A percentile compares a stretch with the other conserved stretches of the same genome.
phyloP scores from a whole-genome alignment of 2,888 invertebrate species.

The Oscheius onirici region DNA sequence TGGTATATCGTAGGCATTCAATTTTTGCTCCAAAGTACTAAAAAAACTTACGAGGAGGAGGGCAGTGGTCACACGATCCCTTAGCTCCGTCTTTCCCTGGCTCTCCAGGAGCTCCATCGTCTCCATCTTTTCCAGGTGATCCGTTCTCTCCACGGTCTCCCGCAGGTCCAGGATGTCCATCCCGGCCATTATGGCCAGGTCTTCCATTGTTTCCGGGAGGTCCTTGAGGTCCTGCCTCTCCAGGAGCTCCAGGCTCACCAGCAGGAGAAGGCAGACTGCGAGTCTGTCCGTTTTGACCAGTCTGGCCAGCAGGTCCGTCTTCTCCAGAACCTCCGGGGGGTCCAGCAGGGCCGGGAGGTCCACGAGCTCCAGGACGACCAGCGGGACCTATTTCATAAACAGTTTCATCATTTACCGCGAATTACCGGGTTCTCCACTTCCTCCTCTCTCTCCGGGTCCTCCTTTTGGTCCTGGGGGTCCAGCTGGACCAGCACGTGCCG shows the following conservation, averaged over 20 bases:
- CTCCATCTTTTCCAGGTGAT: conserved; percentile 55
- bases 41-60: conserved; percentile 64
- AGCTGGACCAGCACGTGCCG: conserved; percentile 18
- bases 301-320: conserved; percentile 35
- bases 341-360: conserved; percentile 27
- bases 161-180: conserved; percentile 42
- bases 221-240: conserved; percentile 52
- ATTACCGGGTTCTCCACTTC: conserved; percentile 45
- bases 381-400: too few relatives aligned
- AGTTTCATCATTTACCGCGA: too few relatives aligned
- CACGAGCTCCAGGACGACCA: conserved; percentile 48
- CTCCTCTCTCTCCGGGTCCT: conserved; percentile 44
- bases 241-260: conserved; percentile 44
- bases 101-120: not conserved
- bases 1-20: too few relatives aligned
- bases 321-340: conserved; percentile 45
- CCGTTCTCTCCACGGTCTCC: conserved; percentile 42
- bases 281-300: conserved; percentile 3
- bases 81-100: conserved; percentile 36
- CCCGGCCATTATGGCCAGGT: conserved; percentile 50
- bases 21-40: too few relatives aligned
- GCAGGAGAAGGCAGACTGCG: conserved; percentile 35
- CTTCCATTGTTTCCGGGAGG: conserved; percentile 49
- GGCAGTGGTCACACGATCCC: conserved; percentile 69
- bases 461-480: conserved; percentile 49